Conservation (phyloP, 2,888 invertebrate species). For the Esperia sulphurella region DNA sequence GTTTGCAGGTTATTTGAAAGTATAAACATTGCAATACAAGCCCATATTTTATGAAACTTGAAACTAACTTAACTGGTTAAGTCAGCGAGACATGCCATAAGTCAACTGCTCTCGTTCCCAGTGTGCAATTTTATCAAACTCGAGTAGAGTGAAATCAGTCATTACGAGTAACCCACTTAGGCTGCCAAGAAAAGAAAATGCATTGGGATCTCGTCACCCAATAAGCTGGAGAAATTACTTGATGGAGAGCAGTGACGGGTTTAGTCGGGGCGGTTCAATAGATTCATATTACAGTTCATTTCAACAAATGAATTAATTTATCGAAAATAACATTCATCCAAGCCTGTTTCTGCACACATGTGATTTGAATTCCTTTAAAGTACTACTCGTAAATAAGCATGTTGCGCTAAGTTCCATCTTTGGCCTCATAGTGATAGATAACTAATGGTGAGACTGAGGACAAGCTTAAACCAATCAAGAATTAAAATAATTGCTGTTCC, state of each 20-base stretch:
- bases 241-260: conserved; percentile 16
- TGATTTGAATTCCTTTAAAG: no score
- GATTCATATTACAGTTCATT: not conserved
- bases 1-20: conserved; percentile 25
- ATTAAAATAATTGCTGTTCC: no score
- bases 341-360: no score
- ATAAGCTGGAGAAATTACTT: conserved; percentile 61
- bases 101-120: conserved; percentile 42
- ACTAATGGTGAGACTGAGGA: no score
- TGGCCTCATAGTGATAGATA: no score
- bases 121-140: conserved; percentile 53
- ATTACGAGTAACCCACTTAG: conserved; percentile 65
- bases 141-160: conserved; percentile 59
- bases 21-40: conserved; percentile 21
- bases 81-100: conserved; percentile 35
- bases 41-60: conserved; percentile 35
- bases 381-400: no score
- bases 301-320: no score
- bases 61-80: conserved; percentile 34
- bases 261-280: not conserved
- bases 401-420: no score
- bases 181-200: conserved; percentile 70
- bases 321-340: no score
- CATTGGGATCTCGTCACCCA: conserved; percentile 48
- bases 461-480: no score